A percentile compares a stretch with the other conserved stretches of the same genome.
Evolutionary conservation across 53 echinoderm and acorn worm species (phyloP).

Genomic region (Crossaster papposus): DNA sequence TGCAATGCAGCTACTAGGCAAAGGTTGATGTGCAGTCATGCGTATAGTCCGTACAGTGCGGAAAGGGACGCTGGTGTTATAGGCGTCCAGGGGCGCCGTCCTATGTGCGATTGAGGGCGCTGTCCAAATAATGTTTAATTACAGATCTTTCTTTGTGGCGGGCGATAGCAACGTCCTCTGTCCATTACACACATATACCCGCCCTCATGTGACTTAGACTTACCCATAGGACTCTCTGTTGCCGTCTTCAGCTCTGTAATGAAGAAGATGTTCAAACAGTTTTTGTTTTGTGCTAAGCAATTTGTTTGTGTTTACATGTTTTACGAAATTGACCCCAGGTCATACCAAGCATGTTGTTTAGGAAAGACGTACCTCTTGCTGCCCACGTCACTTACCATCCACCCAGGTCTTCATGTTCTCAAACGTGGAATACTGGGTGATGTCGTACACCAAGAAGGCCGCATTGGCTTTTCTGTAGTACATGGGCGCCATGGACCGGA

Average conservation of each 20-base stretch:
- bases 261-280: not conserved
- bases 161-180: not conserved
- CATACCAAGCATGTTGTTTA: no score
- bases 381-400: slow-evolving; percentile 65
- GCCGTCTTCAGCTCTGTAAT: slow-evolving; percentile 84
- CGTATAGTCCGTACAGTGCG: no score
- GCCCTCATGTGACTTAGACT: slow-evolving; percentile 4
- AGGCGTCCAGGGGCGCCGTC: no score
- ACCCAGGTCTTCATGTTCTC: slow-evolving; percentile 84
- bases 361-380: no score
- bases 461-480: slow-evolving; percentile 98
- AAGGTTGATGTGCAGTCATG: no score
- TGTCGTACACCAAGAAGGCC: slow-evolving; percentile 94
- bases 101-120: no score
- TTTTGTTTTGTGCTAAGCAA: not conserved
- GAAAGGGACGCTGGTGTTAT: no score
- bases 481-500: slow-evolving; percentile 98
- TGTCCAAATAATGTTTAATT: no score
- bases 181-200: not conserved
- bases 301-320: no score
- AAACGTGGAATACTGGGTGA: slow-evolving; percentile 80
- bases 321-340: no score
- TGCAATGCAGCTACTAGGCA: no score
- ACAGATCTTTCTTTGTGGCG: no score
- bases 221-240: slow-evolving; percentile 85